These are phyloP conservation scores for Drosophila burlai DNA, from an alignment of 1,140 invertebrate species.

Conservation along the genomic window DNA sequence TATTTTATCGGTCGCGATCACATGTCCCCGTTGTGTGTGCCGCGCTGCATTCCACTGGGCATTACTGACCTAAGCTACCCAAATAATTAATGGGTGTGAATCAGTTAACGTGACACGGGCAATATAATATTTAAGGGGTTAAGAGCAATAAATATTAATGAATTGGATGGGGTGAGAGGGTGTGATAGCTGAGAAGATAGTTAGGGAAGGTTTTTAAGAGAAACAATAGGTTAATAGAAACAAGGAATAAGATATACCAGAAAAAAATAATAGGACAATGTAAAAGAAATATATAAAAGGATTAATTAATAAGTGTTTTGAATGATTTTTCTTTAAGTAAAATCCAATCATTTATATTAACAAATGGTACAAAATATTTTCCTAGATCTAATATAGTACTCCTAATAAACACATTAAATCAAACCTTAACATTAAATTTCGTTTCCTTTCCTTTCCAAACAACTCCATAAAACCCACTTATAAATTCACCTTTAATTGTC, in stretches of 20 bases:
- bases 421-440: not conserved
- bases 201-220: not conserved
- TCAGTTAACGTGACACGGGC: constrained; percentile 28
- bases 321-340: not conserved
- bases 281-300: not conserved
- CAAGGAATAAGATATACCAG: not conserved
- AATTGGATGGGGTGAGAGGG: not conserved
- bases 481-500: constrained; percentile 12
- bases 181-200: not conserved
- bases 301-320: not conserved
- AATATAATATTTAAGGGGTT: constrained; percentile 25
- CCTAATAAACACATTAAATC: not conserved
- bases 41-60: constrained; percentile 23
- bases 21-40: constrained; percentile 8
- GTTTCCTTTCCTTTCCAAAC: not conserved
- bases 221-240: not conserved
- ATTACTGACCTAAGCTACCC: constrained; percentile 67
- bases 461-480: not conserved
- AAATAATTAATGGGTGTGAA: constrained; percentile 38
- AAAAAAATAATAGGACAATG: not conserved
- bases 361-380: not conserved
- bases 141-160: constrained; percentile 12
- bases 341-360: no score
- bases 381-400: no score
- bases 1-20: constrained; percentile 40